Conservation (phyloP, 2,113 vertebrate species). For the Oncorhynchus gorbuscha region DNA sequence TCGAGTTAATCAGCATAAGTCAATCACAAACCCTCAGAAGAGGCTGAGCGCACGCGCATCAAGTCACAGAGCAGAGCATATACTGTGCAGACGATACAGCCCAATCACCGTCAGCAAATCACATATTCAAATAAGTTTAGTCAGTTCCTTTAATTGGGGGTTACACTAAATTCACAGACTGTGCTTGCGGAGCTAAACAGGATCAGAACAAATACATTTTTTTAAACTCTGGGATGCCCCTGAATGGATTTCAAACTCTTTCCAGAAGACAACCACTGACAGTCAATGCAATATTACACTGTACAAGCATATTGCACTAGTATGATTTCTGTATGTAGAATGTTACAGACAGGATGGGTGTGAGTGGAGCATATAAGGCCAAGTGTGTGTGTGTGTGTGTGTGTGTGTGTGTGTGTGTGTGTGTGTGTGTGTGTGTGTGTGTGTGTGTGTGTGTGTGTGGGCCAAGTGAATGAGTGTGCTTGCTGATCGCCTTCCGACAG, state of each 20-base stretch:
- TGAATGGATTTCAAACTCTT: too few species aligned
- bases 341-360: neutral
- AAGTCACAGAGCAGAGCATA: too few species aligned
- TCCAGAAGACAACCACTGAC: too few species aligned
- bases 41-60: neutral
- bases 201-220: too few species aligned
- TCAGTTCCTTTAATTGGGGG: too few species aligned
- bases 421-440: neutral
- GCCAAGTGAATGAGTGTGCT: neutral
- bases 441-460: neutral
- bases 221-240: too few species aligned
- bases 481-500: neutral
- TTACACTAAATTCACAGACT: too few species aligned
- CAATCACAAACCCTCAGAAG: constrained; percentile 20
- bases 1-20: constrained; percentile 20
- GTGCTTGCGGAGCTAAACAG: too few species aligned
- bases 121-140: too few species aligned
- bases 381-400: neutral
- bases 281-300: too few species aligned
- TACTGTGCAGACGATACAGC: too few species aligned
- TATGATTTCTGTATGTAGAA: neutral
- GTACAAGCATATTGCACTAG: neutral
- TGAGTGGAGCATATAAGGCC: neutral
- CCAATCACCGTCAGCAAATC: too few species aligned
- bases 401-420: neutral